phyloP scores from a whole-genome alignment of 64 coral and sea anemone species.

The Hydrozoanthus tunicans region DNA sequence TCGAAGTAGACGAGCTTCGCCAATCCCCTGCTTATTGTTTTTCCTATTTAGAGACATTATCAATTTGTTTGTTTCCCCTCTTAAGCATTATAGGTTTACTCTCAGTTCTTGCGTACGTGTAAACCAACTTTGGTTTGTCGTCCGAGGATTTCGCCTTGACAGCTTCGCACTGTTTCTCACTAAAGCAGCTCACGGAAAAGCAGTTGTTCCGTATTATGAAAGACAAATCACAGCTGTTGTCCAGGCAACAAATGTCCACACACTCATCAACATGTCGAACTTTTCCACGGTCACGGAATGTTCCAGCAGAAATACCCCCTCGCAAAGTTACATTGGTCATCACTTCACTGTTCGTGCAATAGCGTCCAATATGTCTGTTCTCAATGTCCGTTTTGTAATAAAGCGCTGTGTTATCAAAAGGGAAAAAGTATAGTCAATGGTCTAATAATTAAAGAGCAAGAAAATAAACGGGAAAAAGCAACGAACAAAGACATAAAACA shows the following conservation, averaged over 20 bases:
- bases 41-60: no score
- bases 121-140: slow-evolving; percentile 65
- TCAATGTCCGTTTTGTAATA: neutral
- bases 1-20: no score
- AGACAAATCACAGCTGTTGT: slow-evolving; percentile 78
- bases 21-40: no score
- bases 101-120: slow-evolving; percentile 83
- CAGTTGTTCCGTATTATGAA: slow-evolving; percentile 85
- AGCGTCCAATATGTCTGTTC: neutral
- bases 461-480: no score
- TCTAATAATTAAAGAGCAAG: no score
- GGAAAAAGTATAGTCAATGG: no score
- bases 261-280: slow-evolving; percentile 13
- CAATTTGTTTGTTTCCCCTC: neutral
- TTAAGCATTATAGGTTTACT: neutral
- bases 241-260: slow-evolving; percentile 76
- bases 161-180: slow-evolving; percentile 69
- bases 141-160: slow-evolving; percentile 76
- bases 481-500: no score
- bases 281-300: slow-evolving; percentile 51
- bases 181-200: slow-evolving; percentile 82
- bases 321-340: slow-evolving; percentile 42
- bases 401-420: neutral
- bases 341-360: slow-evolving; percentile 50
- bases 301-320: slow-evolving; percentile 46